phyloP scores from a whole-genome alignment of 2,888 invertebrate species.

The Pollenia labialis region DNA sequence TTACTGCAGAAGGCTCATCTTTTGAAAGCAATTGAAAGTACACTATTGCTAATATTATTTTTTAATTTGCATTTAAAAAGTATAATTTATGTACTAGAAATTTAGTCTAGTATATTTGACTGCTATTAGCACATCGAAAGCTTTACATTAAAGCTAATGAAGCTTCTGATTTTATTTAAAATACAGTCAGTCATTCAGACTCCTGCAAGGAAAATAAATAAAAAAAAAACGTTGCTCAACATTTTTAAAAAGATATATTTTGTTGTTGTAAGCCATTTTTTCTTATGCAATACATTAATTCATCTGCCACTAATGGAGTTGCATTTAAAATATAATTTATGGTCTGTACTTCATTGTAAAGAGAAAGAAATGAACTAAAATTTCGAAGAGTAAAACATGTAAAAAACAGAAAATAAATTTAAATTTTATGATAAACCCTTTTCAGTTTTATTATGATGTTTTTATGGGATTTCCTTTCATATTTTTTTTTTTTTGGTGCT shows the following conservation, averaged over 20 bases:
- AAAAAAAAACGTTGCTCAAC: constrained; percentile 5
- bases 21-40: no score
- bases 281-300: constrained; percentile 14
- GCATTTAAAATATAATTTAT: constrained; percentile 71
- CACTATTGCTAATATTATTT: no score
- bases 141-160: constrained; percentile 29
- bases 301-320: constrained; percentile 64
- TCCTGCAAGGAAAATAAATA: constrained; percentile 10
- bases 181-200: constrained; percentile 13
- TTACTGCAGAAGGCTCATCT: no score
- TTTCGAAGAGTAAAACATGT: background rate
- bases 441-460: constrained; percentile 57
- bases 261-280: background rate
- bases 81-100: no score
- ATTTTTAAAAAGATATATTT: background rate
- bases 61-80: no score
- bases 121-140: background rate
- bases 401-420: constrained; percentile 59
- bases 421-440: constrained; percentile 64
- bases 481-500: background rate
- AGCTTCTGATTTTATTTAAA: constrained; percentile 16
- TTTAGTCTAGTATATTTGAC: no score
- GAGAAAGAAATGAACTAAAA: constrained; percentile 13
- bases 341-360: constrained; percentile 49
- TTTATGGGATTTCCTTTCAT: constrained; percentile 33